A percentile compares a stretch with the other conserved stretches of the same genome.
phyloP scores from a whole-genome alignment of 2,797 vertebrate species.

The Allenopithecus nigroviridis region DNA sequence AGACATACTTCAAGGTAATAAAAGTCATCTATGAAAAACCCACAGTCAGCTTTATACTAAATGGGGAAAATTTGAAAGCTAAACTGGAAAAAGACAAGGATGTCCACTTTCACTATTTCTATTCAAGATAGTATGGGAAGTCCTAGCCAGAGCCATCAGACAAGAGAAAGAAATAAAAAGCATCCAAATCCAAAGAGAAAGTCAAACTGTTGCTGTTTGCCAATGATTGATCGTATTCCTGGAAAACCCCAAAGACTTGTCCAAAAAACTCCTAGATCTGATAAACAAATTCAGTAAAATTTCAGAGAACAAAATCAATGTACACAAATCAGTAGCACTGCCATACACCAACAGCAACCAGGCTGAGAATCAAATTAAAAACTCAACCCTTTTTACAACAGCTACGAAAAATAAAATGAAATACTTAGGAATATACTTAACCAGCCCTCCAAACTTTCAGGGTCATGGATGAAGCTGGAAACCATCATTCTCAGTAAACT shows the following conservation, averaged over 20 bases:
- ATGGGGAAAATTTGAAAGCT: background rate
- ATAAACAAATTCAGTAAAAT: background rate
- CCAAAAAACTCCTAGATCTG: background rate
- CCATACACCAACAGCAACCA: background rate
- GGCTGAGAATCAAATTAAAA: background rate
- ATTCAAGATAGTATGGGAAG: background rate
- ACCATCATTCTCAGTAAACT: too few species aligned
- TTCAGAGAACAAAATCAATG: background rate
- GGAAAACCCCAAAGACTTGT: background rate
- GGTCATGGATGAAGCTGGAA: too few species aligned
- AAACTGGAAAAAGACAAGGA: background rate
- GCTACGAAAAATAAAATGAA: background rate
- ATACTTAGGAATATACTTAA: background rate
- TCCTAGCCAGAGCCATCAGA: background rate
- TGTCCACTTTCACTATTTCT: background rate
- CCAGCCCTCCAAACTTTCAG: background rate
- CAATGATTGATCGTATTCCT: background rate
- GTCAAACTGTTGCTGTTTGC: background rate
- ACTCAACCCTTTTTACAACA: background rate
- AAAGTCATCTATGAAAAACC: background rate
- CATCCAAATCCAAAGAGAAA: background rate
- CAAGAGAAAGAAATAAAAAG: background rate
- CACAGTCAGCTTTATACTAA: background rate
- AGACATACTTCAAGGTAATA: background rate
- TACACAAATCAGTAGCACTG: background rate